Evolutionary conservation across 1,140 invertebrate species (phyloP), one percentile per base, ranked within the genome.

Genomic region (Brachystomella parvula): DNA sequence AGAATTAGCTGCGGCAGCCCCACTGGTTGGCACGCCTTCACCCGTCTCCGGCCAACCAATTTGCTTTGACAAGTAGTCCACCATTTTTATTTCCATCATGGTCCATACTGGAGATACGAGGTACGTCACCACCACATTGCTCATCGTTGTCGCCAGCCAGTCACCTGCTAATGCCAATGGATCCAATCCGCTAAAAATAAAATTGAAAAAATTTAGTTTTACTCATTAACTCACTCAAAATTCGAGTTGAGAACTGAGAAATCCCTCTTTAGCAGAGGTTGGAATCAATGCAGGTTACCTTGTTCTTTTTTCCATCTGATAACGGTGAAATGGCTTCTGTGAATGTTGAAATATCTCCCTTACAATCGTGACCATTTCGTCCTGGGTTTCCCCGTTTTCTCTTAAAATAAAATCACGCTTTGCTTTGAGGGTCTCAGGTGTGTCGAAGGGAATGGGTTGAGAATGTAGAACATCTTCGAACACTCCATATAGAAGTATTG

Each of bases 1-100:
- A 64, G 94, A 87, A 76, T 97, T 98, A 1, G 94, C 89, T 69
- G 96, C 87, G 0, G 92, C 94, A 0, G 94, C 94, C 44, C 94
- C 94, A 12, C 94, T 94, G 74, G 89, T 90, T 78, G 97, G 96
- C 58, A 97, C 92, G 0, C 92, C 94, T 78, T 92, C 90, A 15
- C 88, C 86, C 0, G 84, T 86, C 44, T 86, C 88, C 17, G 84
- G 78, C 2, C 88, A 97, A 0, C 94, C 94, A 39, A 97, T 84
- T 21, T 91, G 84, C 19, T 79, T 78, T 35, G 90, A 82, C 92
- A 97, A 96, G 74, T 90, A 86, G 0, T 76, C 74, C 28, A 92
- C 76, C 0, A 92, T 84, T 15, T 84, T 82, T 66, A 90, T 87
- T 72, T 94, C 91, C 88, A 92, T 92, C 0, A 93, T 75, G 0